Conservation (phyloP, 1,140 invertebrate species). For the Pinna nobilis region DNA sequence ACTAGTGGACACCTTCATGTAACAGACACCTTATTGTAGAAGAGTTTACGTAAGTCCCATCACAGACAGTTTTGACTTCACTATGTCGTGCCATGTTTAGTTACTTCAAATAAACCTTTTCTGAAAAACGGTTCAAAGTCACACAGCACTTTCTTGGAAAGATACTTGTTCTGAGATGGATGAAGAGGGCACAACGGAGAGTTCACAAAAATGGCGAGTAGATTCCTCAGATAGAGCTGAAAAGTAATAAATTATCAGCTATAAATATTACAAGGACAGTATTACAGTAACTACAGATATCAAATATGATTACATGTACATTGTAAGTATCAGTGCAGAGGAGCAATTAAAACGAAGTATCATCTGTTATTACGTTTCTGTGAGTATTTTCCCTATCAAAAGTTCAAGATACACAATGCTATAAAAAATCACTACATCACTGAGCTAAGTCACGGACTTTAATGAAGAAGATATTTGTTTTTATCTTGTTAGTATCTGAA, state of each 20-base stretch:
- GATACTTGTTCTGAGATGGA: constrained; percentile 75
- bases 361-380: no score
- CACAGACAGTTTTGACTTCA: not conserved
- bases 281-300: not conserved
- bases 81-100: constrained; percentile 48
- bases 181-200: constrained; percentile 84
- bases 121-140: constrained; percentile 90
- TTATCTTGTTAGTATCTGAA: no score
- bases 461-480: no score
- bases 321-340: no score
- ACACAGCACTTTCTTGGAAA: constrained; percentile 84
- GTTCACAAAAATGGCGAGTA: constrained; percentile 83
- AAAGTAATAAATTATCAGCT: no score
- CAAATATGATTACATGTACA: constrained; percentile 76
- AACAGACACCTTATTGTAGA: not conserved
- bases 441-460: no score
- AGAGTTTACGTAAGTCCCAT: not conserved
- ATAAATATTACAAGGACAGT: not conserved
- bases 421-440: no score
- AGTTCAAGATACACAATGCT: no score
- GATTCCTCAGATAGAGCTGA: constrained; percentile 81
- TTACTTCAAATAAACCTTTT: constrained; percentile 80
- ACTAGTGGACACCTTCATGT: not conserved
- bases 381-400: no score
- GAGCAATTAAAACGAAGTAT: no score